Conservation (phyloP, 2,888 invertebrate species). For the Hoplodrina blanda region DNA sequence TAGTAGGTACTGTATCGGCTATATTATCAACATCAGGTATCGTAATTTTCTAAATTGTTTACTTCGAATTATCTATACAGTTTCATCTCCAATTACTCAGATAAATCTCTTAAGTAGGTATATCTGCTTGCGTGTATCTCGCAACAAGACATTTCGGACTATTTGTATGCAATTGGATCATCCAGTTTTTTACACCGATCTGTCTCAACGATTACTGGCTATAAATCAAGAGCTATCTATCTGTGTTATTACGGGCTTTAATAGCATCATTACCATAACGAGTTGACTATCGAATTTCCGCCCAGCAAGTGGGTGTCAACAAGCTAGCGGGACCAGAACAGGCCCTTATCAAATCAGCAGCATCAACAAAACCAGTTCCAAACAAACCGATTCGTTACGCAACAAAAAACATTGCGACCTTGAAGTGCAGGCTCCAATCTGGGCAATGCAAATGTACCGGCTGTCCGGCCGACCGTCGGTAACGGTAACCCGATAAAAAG, state of each 20-base stretch:
- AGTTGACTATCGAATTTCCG: conserved; percentile 38
- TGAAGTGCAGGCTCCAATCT: conserved; percentile 56
- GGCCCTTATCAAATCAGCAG: conserved; percentile 35
- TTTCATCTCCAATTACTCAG: conserved; percentile 48
- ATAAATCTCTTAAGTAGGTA: conserved; percentile 25
- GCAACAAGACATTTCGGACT: conserved; percentile 38
- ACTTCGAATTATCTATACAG: conserved; percentile 22
- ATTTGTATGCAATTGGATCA: conserved; percentile 43
- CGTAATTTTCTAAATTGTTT: conserved; percentile 26
- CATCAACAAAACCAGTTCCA: conserved; percentile 51
- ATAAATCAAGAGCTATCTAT: conserved; percentile 30
- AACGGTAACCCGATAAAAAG: conserved; percentile 70
- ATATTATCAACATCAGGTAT: conserved; percentile 18
- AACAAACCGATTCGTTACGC: conserved; percentile 53
- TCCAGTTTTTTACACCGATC: conserved; percentile 26
- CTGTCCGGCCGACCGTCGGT: conserved; percentile 46
- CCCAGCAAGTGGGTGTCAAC: conserved; percentile 37
- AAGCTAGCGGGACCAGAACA: conserved; percentile 35
- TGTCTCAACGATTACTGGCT: conserved; percentile 13
- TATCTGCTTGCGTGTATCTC: conserved; percentile 35
- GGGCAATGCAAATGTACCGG: conserved; percentile 54
- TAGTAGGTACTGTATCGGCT: neutral
- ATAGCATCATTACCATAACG: conserved; percentile 45
- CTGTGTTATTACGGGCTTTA: conserved; percentile 32
- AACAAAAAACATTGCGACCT: conserved; percentile 59